phyloP scores from a whole-genome alignment of 1,140 invertebrate genomes.

The Apis dorsata region DNA sequence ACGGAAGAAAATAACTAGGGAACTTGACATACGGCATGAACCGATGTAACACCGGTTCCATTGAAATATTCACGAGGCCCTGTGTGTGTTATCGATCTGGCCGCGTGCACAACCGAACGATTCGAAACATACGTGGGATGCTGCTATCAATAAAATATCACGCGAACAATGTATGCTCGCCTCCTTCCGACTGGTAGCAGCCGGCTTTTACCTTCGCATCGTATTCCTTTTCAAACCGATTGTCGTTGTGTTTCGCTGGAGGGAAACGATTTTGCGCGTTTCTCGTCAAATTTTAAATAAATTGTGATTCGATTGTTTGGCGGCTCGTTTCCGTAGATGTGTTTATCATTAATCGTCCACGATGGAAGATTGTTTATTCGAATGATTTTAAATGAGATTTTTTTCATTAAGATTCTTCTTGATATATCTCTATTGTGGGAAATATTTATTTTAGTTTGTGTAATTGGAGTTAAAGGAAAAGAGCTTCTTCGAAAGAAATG shows the following conservation, averaged over 20 bases:
- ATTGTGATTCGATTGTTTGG: too few species aligned
- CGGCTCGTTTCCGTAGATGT: too few species aligned
- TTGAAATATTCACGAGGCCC: conserved; percentile 56
- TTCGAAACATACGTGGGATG: conserved; percentile 24
- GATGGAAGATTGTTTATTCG: too few species aligned
- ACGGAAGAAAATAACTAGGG: conserved; percentile 15
- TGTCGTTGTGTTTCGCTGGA: not conserved
- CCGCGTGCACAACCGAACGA: conserved; percentile 2
- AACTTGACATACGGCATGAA: not conserved
- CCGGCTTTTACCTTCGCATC: not conserved
- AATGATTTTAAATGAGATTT: too few species aligned
- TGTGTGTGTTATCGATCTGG: conserved; percentile 50
- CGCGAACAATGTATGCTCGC: conserved; percentile 28
- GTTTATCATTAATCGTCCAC: too few species aligned
- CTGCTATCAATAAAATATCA: conserved; percentile 55
- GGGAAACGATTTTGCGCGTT: not conserved
- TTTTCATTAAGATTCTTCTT: too few species aligned
- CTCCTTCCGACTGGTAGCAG: not conserved
- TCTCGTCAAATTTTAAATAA: not conserved
- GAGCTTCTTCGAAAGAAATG: too few species aligned
- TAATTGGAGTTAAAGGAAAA: too few species aligned
- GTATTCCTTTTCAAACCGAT: not conserved
- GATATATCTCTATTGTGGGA: too few species aligned
- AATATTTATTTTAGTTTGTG: too few species aligned
- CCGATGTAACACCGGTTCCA: conserved; percentile 27